phyloP scores from a whole-genome alignment of 2,888 invertebrate genomes.

The Pterostichus niger region DNA sequence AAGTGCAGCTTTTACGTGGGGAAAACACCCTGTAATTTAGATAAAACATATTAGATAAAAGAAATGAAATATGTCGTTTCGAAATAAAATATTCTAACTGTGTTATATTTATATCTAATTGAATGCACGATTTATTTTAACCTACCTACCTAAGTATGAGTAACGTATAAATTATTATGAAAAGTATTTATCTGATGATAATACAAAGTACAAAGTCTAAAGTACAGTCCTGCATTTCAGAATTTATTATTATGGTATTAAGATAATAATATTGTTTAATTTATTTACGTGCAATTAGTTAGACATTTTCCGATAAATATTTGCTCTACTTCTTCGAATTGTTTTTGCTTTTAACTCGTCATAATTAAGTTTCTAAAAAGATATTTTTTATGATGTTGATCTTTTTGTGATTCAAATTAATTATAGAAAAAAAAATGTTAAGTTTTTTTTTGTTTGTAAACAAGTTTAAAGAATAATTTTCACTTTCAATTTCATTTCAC shows the following conservation, averaged over 20 bases:
- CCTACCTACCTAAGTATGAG: slow-evolving; percentile 23
- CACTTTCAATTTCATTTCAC: neutral
- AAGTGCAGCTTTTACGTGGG: too few relatives aligned
- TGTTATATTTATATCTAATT: too few relatives aligned
- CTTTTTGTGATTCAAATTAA: too few relatives aligned
- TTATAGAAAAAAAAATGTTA: neutral
- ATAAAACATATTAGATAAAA: too few relatives aligned
- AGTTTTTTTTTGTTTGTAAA: neutral
- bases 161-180: slow-evolving; percentile 10
- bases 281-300: neutral
- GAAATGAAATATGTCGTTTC: too few relatives aligned
- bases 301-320: too few relatives aligned
- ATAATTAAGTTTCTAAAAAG: too few relatives aligned
- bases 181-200: slow-evolving; percentile 44
- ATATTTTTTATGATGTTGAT: too few relatives aligned
- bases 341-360: too few relatives aligned
- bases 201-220: slow-evolving; percentile 24
- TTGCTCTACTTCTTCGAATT: too few relatives aligned
- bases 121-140: neutral
- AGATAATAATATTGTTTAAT: neutral
- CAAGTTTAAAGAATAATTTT: neutral
- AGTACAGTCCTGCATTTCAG: slow-evolving; percentile 5
- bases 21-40: too few relatives aligned
- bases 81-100: too few relatives aligned
- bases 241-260: neutral